A percentile compares a stretch with the other conserved stretches of the same genome.
Evolutionary conservation across 2,113 vertebrate genomes (phyloP).

Genomic region (Illadopsis cleaveri): DNA sequence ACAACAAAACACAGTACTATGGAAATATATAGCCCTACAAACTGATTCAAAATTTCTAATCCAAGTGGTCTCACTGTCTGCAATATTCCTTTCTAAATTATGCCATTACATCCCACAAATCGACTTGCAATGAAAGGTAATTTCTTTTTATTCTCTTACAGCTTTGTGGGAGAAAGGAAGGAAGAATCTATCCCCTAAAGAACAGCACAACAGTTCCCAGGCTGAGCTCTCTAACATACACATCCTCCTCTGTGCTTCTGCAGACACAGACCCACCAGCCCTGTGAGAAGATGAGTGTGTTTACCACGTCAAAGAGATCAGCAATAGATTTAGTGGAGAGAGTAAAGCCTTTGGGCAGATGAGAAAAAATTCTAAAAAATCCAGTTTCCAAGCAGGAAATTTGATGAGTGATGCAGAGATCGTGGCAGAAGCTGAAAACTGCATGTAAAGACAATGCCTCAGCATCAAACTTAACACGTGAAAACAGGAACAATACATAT

Average conservation of each 20-base stretch:
- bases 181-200: background rate
- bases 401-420: background rate
- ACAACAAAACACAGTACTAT: background rate
- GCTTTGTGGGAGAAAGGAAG: background rate
- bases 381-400: background rate
- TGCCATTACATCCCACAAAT: constrained; percentile 52
- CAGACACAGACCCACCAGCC: background rate
- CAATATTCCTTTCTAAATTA: constrained; percentile 48
- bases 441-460: background rate
- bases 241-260: background rate
- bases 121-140: constrained; percentile 49
- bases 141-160: constrained; percentile 54
- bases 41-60: constrained; percentile 20
- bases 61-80: constrained; percentile 43
- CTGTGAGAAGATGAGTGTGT: background rate
- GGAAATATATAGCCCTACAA: constrained; percentile 31
- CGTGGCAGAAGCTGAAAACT: background rate
- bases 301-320: background rate
- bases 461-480: background rate
- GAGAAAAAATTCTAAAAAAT: background rate
- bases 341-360: background rate
- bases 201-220: background rate
- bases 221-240: background rate
- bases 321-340: background rate
- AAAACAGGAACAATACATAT: background rate